Conservation (phyloP, 2,888 invertebrate genomes). For the Cepaea hortensis region DNA sequence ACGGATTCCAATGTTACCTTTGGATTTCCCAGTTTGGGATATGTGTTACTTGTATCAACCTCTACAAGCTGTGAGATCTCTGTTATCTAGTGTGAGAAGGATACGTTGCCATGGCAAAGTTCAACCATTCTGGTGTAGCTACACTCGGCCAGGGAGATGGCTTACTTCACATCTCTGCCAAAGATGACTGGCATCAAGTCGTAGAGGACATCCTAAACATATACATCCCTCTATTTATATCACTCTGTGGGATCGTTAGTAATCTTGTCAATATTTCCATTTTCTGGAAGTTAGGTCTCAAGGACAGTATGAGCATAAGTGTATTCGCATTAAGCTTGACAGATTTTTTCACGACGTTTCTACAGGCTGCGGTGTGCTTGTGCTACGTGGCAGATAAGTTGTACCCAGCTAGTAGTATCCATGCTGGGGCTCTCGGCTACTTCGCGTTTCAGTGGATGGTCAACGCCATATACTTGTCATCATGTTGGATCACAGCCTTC, state of each 20-base stretch:
- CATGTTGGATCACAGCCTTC: not conserved
- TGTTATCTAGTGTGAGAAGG: too few species aligned
- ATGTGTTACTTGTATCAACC: too few species aligned
- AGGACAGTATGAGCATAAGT: not conserved
- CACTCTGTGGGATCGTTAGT: constrained; percentile 2
- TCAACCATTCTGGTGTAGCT: too few species aligned
- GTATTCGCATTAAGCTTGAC: not conserved
- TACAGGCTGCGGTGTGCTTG: not conserved
- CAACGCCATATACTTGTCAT: not conserved
- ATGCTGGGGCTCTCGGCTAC: not conserved
- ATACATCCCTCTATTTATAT: too few species aligned
- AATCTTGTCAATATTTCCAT: constrained; percentile 30
- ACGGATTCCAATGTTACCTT: too few species aligned
- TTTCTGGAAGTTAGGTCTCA: constrained; percentile 11
- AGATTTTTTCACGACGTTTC: not conserved
- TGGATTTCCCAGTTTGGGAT: too few species aligned
- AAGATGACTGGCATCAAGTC: too few species aligned
- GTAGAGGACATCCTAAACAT: too few species aligned
- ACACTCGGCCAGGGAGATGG: too few species aligned
- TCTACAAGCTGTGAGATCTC: too few species aligned
- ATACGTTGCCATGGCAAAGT: too few species aligned
- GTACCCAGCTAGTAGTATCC: not conserved
- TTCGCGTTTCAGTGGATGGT: not conserved
- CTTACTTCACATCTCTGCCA: too few species aligned
- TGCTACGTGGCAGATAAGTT: not conserved